Evolutionary conservation across 2,113 vertebrate species (phyloP).

Genomic region (Gadus chalcogrammus): DNA sequence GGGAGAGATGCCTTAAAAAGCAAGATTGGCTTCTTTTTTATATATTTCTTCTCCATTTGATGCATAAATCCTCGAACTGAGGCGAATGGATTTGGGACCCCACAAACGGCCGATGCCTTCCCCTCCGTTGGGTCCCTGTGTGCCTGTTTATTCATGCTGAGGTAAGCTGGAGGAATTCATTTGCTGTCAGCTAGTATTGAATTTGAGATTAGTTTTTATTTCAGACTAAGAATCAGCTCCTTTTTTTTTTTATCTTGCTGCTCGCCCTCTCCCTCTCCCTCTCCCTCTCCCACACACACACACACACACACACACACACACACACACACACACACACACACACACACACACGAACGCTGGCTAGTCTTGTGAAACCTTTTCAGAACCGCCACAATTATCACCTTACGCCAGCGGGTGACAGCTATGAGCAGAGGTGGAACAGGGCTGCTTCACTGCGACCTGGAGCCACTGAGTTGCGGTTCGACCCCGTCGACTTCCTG

Average conservation of each 20-base stretch:
- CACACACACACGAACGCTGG: too few relatives aligned
- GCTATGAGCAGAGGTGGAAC: too few relatives aligned
- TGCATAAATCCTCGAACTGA: conserved; percentile 73
- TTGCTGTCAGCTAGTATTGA: conserved; percentile 90
- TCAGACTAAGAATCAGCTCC: conserved; percentile 80
- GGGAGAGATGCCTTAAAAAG: conserved; percentile 65
- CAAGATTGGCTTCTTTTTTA: conserved; percentile 61
- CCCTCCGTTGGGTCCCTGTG: conserved; percentile 56
- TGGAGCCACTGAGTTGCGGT: too few relatives aligned
- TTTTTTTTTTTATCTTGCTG: conserved; percentile 40
- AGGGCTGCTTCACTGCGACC: too few relatives aligned
- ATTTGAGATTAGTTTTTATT: conserved; percentile 94
- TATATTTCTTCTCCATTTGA: conserved; percentile 55
- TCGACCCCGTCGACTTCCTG: too few relatives aligned
- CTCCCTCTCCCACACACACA: conserved; percentile 36
- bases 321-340: too few relatives aligned
- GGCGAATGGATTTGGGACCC: conserved; percentile 71
- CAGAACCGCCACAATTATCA: too few relatives aligned
- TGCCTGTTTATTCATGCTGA: conserved; percentile 90
- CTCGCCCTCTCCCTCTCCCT: conserved; percentile 55
- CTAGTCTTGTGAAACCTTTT: too few relatives aligned
- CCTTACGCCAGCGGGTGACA: too few relatives aligned
- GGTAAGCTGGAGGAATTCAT: conserved; percentile 91
- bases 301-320: conserved; percentile 38
- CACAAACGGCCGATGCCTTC: conserved; percentile 58